Base-by-base conservation (phyloP, 2,113 vertebrate genomes). In the Mus pahari region DNA sequence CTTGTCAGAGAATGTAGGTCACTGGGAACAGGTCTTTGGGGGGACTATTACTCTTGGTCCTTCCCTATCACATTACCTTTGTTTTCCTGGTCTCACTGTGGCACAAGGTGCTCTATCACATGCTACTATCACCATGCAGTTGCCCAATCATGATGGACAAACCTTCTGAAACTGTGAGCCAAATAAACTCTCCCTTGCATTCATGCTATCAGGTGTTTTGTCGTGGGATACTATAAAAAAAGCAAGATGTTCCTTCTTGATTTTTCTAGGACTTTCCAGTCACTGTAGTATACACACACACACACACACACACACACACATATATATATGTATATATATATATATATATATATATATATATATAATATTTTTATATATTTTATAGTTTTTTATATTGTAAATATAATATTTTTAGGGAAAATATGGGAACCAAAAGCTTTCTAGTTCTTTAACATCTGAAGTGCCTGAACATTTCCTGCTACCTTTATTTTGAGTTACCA, bases 321-420 rank as follows among this genome's bases (percentile, higher is more conserved):
- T 39, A 81, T 77, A 90, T 8, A 26, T 77, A 70, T 7, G 7
- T n/a, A 13, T 17, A 19, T 16, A 3, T 48, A 26, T 64, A 26
- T 2, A 64, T 64, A 64, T 4, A 28, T 28, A 94, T 36, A 82
- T 66, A 90, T 11, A 28, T 78, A 55, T 83, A 68, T 92, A 7
- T 75, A 71, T 74, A 90, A 60, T 60, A 92, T 19, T 87, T 92
- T 84, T 88, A 86, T 48, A 48, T 48, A 48, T 48, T 48, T 48
- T 48, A 48, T 48, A 83, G 71, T 89, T 96, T 19, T 94, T 94
- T 90, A 55, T 48, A 91, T 92, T 78, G 55, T 83, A 74, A 94
- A 7, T 75, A 77, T 74, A 92, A 60, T 60, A 92, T 19, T 87
- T 92, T 84, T 88, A 86, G 93, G n/a, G 42, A 70, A 95, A 84